Base-by-base conservation (phyloP, 2,888 invertebrate species). In the Xanthostigma xanthostigma region DNA sequence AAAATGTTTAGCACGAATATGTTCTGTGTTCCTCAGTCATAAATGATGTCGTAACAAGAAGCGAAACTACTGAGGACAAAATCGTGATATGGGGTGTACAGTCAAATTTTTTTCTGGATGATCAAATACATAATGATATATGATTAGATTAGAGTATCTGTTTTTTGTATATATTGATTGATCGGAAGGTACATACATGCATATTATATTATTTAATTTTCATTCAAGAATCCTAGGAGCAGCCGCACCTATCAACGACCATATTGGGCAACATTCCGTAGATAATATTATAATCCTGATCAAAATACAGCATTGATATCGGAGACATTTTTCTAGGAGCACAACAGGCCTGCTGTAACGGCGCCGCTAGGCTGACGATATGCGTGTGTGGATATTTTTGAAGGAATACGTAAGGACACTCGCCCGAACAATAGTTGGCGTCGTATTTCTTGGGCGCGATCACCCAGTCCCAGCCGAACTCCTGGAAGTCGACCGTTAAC, bases 391-490 rank as follows among this genome's bases (percentile, higher is more conserved):
- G 83, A 62, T 87, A 85, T 60, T 84, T 82, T 62, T 88, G 90
- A 52, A 91, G 70, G 63, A 90, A 90, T 45, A 89, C 82, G 68
- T 83, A 84, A 0, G 87, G 85, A 66, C 97, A 97, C 59, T 94
- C 91, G 8, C 97, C 95, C 48, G 89, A 82, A 71, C 97, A 97
- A 71, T 94, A 94, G 70, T 92, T 91, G 8, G 96, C 95, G 61
- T 90, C 87, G 71, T 95, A 97, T 51, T 81, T 76, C 60, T 90
- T 91, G 0, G 97, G 97, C 0, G 94, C 94, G 50, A 97, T 91
- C 59, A 97, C 89, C 84, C 94, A 97, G 63, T 95, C 91, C 93
- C 95, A 96, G 33, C 94, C 94, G 63, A 96, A 93, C 61, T 84
- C 82, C 57, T 88, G 87, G 65, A 97, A 97, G 71, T 95, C 91